Conservation (phyloP, 2,113 vertebrate species). For the Grus americana region DNA sequence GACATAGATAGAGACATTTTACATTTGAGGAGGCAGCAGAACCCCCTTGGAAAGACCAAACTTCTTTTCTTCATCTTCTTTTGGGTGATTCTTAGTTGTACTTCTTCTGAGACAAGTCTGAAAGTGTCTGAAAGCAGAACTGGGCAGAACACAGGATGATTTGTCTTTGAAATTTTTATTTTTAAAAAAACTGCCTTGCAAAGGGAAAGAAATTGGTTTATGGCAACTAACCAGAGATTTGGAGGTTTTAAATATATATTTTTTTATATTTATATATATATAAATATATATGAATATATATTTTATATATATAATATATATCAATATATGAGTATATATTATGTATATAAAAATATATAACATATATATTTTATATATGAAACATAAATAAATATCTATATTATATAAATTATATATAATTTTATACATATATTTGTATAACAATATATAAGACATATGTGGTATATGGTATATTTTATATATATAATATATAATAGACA, state of each 20-base stretch:
- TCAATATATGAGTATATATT: not conserved
- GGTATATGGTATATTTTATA: not conserved
- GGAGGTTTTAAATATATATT: not conserved
- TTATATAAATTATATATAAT: not conserved
- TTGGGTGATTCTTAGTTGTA: not conserved
- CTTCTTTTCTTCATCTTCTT: accelerated
- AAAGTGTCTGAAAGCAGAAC: not conserved
- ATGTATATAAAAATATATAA: too few species aligned
- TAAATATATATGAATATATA: not conserved
- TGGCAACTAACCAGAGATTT: not conserved
- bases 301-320: not conserved
- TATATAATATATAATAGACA: not conserved
- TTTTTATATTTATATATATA: not conserved
- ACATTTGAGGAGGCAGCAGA: not conserved
- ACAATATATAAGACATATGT: not conserved
- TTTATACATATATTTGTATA: not conserved
- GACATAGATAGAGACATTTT: not conserved
- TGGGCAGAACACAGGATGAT: not conserved
- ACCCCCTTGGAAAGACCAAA: not conserved
- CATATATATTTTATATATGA: not conserved
- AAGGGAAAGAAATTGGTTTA: not conserved
- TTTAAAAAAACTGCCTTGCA: not conserved
- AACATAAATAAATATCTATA: not conserved
- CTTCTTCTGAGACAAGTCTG: not conserved
- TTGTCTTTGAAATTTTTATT: not conserved